phyloP scores from a whole-genome alignment of 2,888 invertebrate genomes.

The Sminthurinus aureus region DNA sequence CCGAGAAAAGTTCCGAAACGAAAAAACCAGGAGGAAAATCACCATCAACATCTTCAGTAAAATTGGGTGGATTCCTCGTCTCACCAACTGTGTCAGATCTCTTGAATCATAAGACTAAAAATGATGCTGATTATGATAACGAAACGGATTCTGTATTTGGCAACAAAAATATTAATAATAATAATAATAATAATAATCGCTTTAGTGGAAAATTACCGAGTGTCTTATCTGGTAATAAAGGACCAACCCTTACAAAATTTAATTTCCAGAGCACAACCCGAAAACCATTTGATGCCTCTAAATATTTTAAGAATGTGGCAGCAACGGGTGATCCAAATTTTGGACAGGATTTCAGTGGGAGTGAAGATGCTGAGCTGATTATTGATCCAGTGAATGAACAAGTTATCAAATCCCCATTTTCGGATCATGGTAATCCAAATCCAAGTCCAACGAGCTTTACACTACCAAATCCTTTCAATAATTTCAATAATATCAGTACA shows the following conservation, averaged over 20 bases:
- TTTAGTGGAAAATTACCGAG: constrained; percentile 32
- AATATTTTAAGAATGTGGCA: constrained; percentile 52
- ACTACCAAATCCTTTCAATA: neutral
- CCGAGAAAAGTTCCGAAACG: neutral
- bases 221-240: constrained; percentile 17
- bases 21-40: neutral
- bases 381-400: constrained; percentile 56
- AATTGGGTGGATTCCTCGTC: constrained; percentile 9
- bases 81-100: constrained; percentile 21
- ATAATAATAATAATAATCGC: constrained; percentile 12
- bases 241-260: constrained; percentile 26
- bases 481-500: neutral
- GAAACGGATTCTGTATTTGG: neutral
- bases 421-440: constrained; percentile 21
- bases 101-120: constrained; percentile 1
- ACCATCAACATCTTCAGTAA: neutral
- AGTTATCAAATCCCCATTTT: constrained; percentile 53
- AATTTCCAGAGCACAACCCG: constrained; percentile 21
- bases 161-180: neutral
- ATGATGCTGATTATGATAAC: neutral
- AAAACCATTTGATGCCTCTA: constrained; percentile 52
- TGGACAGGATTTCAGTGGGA: constrained; percentile 55
- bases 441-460: constrained; percentile 27
- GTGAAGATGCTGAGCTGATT: constrained; percentile 54
- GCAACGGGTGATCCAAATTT: constrained; percentile 48